Percentiles rank a stretch among this genome's conserved stretches.
Conservation (phyloP, 2,797 vertebrate genomes). For the Erpetoichthys calabaricus region DNA sequence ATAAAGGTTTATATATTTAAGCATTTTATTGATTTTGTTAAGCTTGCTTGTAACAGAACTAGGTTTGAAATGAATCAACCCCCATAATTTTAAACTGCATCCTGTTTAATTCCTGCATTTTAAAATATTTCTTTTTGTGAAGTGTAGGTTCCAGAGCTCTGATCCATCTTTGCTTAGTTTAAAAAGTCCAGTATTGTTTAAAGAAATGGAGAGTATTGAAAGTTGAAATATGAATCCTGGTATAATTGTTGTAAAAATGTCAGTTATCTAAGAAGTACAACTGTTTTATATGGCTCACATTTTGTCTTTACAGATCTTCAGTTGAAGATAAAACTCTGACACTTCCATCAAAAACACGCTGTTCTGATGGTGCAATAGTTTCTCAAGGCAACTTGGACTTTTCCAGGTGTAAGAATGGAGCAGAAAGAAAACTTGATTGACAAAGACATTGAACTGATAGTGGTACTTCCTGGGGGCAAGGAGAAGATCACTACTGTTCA, state of each 20-base stretch:
- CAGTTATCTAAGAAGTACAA: too few species aligned
- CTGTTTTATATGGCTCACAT: too few species aligned
- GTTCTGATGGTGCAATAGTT: slow-evolving; percentile 36
- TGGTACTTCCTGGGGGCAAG: slow-evolving; percentile 75
- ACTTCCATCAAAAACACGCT: slow-evolving; percentile 58
- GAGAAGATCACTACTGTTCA: slow-evolving; percentile 67
- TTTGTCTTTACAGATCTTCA: slow-evolving; percentile 55
- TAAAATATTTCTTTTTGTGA: slow-evolving; percentile 9
- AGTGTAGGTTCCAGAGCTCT: not conserved
- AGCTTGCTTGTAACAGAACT: too few species aligned
- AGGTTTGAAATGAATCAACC: too few species aligned
- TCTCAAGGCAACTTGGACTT: slow-evolving; percentile 42
- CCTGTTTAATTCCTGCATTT: slow-evolving; percentile 12
- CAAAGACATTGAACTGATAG: slow-evolving; percentile 70
- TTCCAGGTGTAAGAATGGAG: slow-evolving; percentile 57
- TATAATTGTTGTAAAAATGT: too few species aligned
- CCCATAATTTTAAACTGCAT: too few species aligned
- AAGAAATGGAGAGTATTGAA: too few species aligned
- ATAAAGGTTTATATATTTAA: too few species aligned
- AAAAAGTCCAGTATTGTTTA: too few species aligned
- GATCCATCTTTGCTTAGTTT: too few species aligned
- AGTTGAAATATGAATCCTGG: too few species aligned
- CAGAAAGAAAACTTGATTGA: slow-evolving; percentile 73
- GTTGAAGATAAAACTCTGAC: slow-evolving; percentile 78
- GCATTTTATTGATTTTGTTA: too few species aligned